phyloP scores from a whole-genome alignment of 2,113 vertebrate species.

The Mirza zaza region DNA sequence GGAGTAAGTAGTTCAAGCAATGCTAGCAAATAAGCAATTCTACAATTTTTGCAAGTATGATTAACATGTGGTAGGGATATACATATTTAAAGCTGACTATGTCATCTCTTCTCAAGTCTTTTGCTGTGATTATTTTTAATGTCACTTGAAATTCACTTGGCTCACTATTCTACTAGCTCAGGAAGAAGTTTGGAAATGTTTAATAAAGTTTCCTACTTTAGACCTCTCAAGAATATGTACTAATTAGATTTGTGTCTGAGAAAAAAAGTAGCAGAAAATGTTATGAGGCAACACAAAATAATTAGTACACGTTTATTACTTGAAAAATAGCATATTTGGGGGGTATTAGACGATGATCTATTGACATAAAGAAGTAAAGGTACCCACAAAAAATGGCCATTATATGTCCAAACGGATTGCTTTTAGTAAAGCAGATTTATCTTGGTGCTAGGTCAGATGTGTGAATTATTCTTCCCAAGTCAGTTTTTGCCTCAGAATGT shows the following conservation, averaged over 20 bases:
- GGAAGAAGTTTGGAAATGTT: slow-evolving; percentile 44
- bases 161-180: not conserved
- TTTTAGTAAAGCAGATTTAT: slow-evolving; percentile 51
- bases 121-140: slow-evolving; percentile 61
- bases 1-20: not conserved
- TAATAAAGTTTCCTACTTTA: slow-evolving; percentile 50
- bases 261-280: not conserved
- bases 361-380: slow-evolving; percentile 35
- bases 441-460: slow-evolving; percentile 41
- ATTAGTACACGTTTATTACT: not conserved
- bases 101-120: not conserved
- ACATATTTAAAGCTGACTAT: not conserved
- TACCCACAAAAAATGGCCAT: slow-evolving; percentile 8
- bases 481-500: slow-evolving; percentile 54
- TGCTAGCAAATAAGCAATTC: not conserved
- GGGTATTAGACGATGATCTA: slow-evolving; percentile 1
- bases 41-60: not conserved
- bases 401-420: slow-evolving; percentile 42
- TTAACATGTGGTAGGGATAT: not conserved
- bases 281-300: slow-evolving; percentile 5
- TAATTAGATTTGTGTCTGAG: slow-evolving; percentile 44
- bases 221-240: slow-evolving; percentile 10
- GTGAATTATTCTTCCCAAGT: slow-evolving; percentile 58
- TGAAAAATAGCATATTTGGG: slow-evolving; percentile 39
- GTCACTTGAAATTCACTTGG: slow-evolving; percentile 64